Base-by-base conservation (phyloP, 2,113 vertebrate genomes). In the Myotis brandtii region DNA sequence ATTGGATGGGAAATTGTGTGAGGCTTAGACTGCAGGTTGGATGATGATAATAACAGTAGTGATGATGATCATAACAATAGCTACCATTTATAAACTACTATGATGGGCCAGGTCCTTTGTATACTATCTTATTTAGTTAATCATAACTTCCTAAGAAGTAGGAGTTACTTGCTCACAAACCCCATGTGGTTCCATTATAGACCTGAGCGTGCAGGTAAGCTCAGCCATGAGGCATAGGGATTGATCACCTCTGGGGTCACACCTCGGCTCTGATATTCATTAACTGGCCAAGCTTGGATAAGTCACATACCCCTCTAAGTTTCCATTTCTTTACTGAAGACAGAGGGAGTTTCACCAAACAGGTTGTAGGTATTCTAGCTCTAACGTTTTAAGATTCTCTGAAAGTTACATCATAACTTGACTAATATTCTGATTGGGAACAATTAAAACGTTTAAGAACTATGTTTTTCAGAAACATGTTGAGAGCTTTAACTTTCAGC, bases 281-380 rank as follows among this genome's bases (percentile, higher is more conserved):
- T 91, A 32, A 32, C 12, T 30, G 34, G 30, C 46, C 40, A 69
- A 94, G 20, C 16, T 56, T 40, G 10, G n/a, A 30, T 18, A 69
- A 82, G 3, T 25, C 43, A 81, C 1, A 10, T 30, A 21, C 12
- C 6, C 9, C 43, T 91, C 48, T 52, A 48, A 67, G 23, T 79
- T 96, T 91, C 50, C 14, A 27, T 82, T 87, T 91, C 23, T 92
- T 86, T 86, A 84, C 3, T 50, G 4, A 67, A 75, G 91, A 50
- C 27, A 95, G 21, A 88, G 17, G 16, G 37, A 37, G 9, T 79
- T 89, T 43, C 25, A n/a, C 43, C 23, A 88, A 67, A 85, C 69
- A 34, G 40, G 23, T 93, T 27, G 48, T 70, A 73, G 37, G 12
- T 95, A 34, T 85, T 27, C 17, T 8, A 89, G 67, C 13, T 59